Base-by-base conservation (phyloP, 2,113 vertebrate species). In the Peucedramus taeniatus region DNA sequence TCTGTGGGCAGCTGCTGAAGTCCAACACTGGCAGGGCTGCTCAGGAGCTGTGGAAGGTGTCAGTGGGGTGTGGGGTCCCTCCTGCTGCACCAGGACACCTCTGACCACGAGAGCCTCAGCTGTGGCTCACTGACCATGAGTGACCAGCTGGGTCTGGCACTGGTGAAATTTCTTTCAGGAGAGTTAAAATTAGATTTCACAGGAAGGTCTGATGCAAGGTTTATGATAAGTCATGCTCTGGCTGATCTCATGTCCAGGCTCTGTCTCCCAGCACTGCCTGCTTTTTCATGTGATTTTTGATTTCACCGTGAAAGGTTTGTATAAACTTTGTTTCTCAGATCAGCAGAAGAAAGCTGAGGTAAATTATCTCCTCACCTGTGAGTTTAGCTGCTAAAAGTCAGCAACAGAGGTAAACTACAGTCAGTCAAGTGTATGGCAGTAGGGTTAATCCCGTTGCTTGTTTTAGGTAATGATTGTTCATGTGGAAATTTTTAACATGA, bases 21-120 rank as follows among this genome's bases (percentile, higher is more conserved):
- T 54, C 26, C 72, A 64, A 1, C 33, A 1, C 26, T 40, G 22
- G 37, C 53, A 68, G 81, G 31, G 39, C 27, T 84, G 69, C 5
- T 35, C n/a, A 12, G 87, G 7, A 42, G 80, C 84, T 75, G 31
- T 66, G 61, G 61, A 27, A 49, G 71, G 40, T 37, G 61, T 30
- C 1, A 0, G 1, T 11, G 39, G 61, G 7, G 0, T 4, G 8
- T 37, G 64, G 35, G 51, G 39, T 64, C 49, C 49, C 40, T 54
- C 26, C 40, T 64, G 63, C 49, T 63, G 22, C 84, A 6, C 51
- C 17, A 13, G 5, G 33, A 42, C 68, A 69, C 28, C 44, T 31
- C 42, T 40, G n/a, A 20, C 35, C 7, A 1, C 1, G 0, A n/a
- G 50, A 90, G 65, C 45, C 19, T 71, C n/a, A 30, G 21, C 69